Base-by-base conservation (phyloP, 2,113 vertebrate species). In the Pungitius pungitius region DNA sequence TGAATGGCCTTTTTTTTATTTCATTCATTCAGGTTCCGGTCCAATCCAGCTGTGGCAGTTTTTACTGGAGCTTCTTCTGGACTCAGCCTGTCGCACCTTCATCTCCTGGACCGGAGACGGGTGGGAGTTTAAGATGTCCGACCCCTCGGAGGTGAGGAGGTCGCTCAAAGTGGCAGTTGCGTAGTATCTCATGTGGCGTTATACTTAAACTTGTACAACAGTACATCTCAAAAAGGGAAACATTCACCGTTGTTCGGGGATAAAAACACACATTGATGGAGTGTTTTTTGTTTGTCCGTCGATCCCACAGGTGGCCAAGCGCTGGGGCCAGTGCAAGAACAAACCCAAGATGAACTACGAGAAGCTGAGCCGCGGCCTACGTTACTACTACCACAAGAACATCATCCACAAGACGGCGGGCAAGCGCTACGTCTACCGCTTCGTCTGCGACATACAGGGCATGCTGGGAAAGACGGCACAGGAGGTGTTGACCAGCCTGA, bases 271-370 rank as follows among this genome's bases (percentile, higher is more conserved):
- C 27, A 49, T 49, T 49, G 2, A 49, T 10, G 3, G 3, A 13
- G 27, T 49, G 13, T 66, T 51, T 18, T 59, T 13, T 2, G 8
- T 69, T 75, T 9, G 6, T 59, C 33, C 33, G 15, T 59, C 69
- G 33, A 62, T 57, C 55, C 60, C 22, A 0, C 85, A 96, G 95
- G 95, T 96, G 69, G 95, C 95, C 3, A 94, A 94, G 33, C 92
- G 95, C 51, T 96, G 95, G 95, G 95, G 95, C 33, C 94, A 94
- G 79, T 94, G 95, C 63, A 96, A 96, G 89, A 95, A 95, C 91
- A 96, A 96, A 66, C 95, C 95, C 2, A 94, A 95, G 83, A 96
- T 96, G 95, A 96, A 95, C 90, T 96, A 96, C 1, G 95, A 96
- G 92, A 96, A 96, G 90, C 62, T 96, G 84, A 96, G 95, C 77